A percentile compares a stretch with the other conserved stretches of the same genome.
phyloP scores from a whole-genome alignment of 2,888 invertebrate species.

The Meganola albula region DNA sequence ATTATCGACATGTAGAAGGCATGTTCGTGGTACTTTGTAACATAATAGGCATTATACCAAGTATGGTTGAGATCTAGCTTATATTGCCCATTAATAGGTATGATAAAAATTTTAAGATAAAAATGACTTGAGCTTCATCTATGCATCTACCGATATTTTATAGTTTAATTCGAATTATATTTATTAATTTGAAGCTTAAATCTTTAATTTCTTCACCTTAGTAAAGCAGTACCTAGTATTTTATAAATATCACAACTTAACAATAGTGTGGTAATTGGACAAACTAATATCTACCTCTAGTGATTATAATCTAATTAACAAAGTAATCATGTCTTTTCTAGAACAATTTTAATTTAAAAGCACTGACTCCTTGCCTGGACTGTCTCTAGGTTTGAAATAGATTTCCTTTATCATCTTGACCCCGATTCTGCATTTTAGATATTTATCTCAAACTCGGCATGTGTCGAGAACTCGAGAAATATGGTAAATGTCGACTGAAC shows the following conservation, averaged over 20 bases:
- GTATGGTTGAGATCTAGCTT: conserved; percentile 32
- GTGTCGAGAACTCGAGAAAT: too few species aligned
- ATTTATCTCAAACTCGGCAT: too few species aligned
- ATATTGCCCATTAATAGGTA: conserved; percentile 30
- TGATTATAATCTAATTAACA: conserved; percentile 47
- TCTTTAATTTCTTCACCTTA: conserved; percentile 23
- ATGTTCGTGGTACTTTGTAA: conserved; percentile 59
- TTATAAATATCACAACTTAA: conserved; percentile 53
- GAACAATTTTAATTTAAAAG: conserved; percentile 44
- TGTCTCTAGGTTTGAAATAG: conserved; percentile 69
- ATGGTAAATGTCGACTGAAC: too few species aligned
- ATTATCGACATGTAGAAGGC: conserved; percentile 54
- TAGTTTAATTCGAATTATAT: conserved; percentile 33
- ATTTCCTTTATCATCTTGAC: too few species aligned
- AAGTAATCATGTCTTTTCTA: conserved; percentile 52
- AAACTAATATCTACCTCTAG: conserved; percentile 44
- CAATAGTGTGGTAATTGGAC: conserved; percentile 38
- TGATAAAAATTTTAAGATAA: conserved; percentile 42
- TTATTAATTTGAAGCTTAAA: conserved; percentile 23
- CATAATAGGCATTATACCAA: conserved; percentile 22
- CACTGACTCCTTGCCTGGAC: conserved; percentile 52
- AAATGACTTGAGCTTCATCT: conserved; percentile 67
- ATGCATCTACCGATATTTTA: conserved; percentile 44
- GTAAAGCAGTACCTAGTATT: conserved; percentile 34
- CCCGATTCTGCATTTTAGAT: too few species aligned